These are phyloP conservation scores for Halcyon senegalensis DNA, from an alignment of 2,113 vertebrate genomes.

Conservation along the genomic window DNA sequence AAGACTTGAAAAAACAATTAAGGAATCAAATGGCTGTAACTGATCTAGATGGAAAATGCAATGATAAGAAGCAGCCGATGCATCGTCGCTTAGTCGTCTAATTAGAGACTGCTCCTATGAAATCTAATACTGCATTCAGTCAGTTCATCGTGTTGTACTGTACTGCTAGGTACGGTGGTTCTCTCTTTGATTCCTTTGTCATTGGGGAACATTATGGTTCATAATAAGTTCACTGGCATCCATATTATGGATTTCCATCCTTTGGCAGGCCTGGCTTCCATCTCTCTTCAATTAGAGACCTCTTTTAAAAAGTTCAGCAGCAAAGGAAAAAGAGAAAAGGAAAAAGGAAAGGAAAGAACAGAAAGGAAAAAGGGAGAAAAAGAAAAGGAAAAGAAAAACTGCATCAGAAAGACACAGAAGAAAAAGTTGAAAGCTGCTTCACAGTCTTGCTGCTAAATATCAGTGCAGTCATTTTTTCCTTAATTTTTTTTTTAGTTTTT, in stretches of 20 bases:
- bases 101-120: conserved; percentile 81
- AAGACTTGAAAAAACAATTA: conserved; percentile 90
- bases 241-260: conserved; percentile 92
- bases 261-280: conserved; percentile 95
- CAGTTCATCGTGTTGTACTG: conserved; percentile 73
- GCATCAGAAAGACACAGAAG: conserved; percentile 72
- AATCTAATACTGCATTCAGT: conserved; percentile 85
- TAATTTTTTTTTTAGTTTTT: conserved; percentile 59
- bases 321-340: conserved; percentile 24
- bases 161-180: conserved; percentile 77
- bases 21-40: conserved; percentile 87
- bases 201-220: conserved; percentile 78
- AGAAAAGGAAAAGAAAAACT: conserved; percentile 63
- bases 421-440: conserved; percentile 83
- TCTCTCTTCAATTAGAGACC: conserved; percentile 86
- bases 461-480: conserved; percentile 84
- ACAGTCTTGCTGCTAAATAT: conserved; percentile 83
- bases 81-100: conserved; percentile 77
- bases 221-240: conserved; percentile 89
- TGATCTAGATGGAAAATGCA: conserved; percentile 85
- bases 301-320: conserved; percentile 73
- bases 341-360: conserved; percentile 69
- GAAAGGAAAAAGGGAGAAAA: conserved; percentile 62
- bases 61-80: conserved; percentile 83
- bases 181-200: conserved; percentile 83